Evolutionary conservation across 2,113 vertebrate genomes (phyloP), one percentile per base, ranked within the genome.

Genomic region (Scartelaos histophorus): DNA sequence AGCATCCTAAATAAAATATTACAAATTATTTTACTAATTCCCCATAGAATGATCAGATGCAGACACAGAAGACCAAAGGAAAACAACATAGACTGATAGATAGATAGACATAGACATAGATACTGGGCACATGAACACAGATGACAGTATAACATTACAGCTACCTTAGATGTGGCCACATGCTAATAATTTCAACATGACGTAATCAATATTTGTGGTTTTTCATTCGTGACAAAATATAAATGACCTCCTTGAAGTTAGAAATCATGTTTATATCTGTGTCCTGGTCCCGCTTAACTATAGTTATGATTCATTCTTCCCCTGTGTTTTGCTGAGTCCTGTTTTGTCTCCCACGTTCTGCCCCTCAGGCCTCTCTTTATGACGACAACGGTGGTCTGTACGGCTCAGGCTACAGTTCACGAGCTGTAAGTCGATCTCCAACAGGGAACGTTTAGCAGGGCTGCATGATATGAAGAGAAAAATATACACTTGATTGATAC

Each of bases 381-480:
- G 93, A 90, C 69, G 93, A 94, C 86, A 13, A 87, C 86, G 10
- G 87, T n/a, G 93, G 92, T 89, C 91, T 95, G 47, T 93, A 82
- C 85, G 94, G 91, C 75, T 93, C 93, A 3, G 85, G 83, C 46
- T 93, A 90, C 73, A 88, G 87, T 91, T 95, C 95, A 86, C 92
- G 70, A 90, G 92, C 95, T 92, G 95, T 96, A 96, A 97, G 96
- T 96, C 83, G 35, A 69, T 65, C 51, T 3, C 7, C 51, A 54
- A 21, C 19, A 54, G n/a, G n/a, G 19, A 54, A 25, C 13, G 22
- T 25, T 58, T 58, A 58, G 54, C 24, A 58, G 13, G n/a, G 13
- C 21, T 15, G 22, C 22, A 58, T 58, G 22, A 58, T n/a, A 7
- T 54, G 6, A 54, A 0, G 4, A 29, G 13, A 47, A 47, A 47